Base-by-base conservation (phyloP, 2,888 invertebrate species). In the Mesorhabditis sp. region DNA sequence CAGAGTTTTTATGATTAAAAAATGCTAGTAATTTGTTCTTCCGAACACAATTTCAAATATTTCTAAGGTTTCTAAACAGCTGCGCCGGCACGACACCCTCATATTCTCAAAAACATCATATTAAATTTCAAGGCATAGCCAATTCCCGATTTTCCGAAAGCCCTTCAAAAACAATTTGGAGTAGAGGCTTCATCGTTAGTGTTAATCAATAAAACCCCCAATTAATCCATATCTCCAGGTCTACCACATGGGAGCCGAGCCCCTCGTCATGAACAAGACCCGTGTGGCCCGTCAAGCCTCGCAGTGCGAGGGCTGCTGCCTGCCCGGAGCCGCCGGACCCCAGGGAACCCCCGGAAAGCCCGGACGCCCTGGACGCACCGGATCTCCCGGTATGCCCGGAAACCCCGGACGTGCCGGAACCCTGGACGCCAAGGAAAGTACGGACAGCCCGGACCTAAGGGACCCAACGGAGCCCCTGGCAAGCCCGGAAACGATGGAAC, bases 371-470 rank as follows among this genome's bases (percentile, higher is more conserved):
- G 63, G 63, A 62, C 63, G 63, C 41, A 7, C 15, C 63, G 63
- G 63, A 7, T n/a, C 13, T 7, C 15, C 63, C 41, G 63, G 63
- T n/a, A 15, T 50, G 58, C 58, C 58, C n/a, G 58, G 58, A 50
- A 50, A 50, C 58, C 58, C 58, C n/a, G 58, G 58, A 13, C 58
- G 58, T 50, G 58, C 58, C n/a, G 77, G 70, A 65, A 72, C 65
- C 73, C 71, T 58, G 74, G 71, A 10, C 71, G 68, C 15, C 66
- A 70, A 45, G 71, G 58, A 50, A 50, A 50, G n/a, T 69, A 67
- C 10, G 58, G 58, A 50, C 10, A 50, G 58, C 72, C 67, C 63
- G 67, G 68, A 63, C 65, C 66, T 58, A 69, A 72, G 66, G 45
- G 67, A 15, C 68, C 68, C 65, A 67, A 70, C 43, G 67, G 70